Conservation (phyloP, 1,140 invertebrate genomes). For the Drosophila kohkoa region DNA sequence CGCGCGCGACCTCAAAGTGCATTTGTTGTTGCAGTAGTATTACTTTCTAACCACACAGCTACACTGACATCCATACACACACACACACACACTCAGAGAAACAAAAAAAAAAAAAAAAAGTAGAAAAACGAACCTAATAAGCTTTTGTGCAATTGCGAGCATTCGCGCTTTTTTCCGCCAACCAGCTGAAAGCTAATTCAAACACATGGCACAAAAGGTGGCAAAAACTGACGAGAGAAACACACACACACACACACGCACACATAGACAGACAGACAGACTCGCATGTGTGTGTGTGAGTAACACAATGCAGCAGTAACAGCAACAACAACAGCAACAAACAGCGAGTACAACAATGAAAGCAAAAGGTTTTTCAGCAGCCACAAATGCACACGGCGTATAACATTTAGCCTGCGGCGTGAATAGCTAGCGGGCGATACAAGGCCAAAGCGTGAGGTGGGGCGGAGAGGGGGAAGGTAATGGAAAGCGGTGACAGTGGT, state of each 20-base stretch:
- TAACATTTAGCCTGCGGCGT: conserved; percentile 72
- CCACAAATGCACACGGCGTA: conserved; percentile 72
- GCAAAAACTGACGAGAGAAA: conserved; percentile 47
- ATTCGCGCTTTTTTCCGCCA: conserved; percentile 56
- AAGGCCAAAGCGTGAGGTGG: neutral
- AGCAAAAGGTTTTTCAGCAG: conserved; percentile 60
- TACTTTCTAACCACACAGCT: conserved; percentile 50
- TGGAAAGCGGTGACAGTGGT: conserved; percentile 2
- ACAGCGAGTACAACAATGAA: conserved; percentile 41
- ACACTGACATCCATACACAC: conserved; percentile 7
- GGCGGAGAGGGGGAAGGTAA: neutral
- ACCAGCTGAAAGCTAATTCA: conserved; percentile 77
- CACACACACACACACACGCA: conserved; percentile 6
- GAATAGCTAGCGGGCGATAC: conserved; percentile 12
- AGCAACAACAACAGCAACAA: conserved; percentile 30
- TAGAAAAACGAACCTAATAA: conserved; percentile 59
- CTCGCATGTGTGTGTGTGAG: conserved; percentile 24
- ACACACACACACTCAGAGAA: conserved; percentile 15
- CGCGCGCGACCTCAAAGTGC: conserved; percentile 73
- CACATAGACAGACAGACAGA: neutral
- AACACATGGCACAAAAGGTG: conserved; percentile 77
- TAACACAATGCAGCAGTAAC: conserved; percentile 46
- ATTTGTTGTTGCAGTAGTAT: conserved; percentile 70
- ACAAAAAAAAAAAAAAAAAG: conserved; percentile 8
- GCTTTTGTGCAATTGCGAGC: conserved; percentile 73